A percentile compares a stretch with the other conserved stretches of the same genome.
phyloP scores from a whole-genome alignment of 2,113 vertebrate genomes.

The Scytalopus superciliaris region DNA sequence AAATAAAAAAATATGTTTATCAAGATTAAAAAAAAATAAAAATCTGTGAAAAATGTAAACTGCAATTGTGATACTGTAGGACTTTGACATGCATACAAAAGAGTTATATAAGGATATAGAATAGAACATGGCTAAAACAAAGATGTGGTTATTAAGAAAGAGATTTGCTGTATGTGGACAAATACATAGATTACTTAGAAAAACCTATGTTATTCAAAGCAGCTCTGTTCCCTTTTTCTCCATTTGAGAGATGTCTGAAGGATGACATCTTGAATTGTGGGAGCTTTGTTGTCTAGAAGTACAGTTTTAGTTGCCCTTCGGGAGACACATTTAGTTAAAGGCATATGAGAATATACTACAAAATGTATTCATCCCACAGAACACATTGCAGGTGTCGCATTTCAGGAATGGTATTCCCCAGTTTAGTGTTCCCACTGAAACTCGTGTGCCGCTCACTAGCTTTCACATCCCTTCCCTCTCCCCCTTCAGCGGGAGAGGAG shows the following conservation, averaged over 20 bases:
- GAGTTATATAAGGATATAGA: too few species aligned
- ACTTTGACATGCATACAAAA: background rate
- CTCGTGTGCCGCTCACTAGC: background rate
- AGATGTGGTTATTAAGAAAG: background rate
- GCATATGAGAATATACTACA: background rate
- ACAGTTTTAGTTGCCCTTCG: background rate
- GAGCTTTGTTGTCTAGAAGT: background rate
- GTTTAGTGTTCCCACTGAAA: background rate
- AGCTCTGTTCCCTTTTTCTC: background rate
- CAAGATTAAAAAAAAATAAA: background rate
- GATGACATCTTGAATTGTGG: background rate
- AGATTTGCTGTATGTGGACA: background rate
- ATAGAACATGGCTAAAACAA: background rate
- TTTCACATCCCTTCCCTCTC: background rate
- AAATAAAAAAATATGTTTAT: background rate
- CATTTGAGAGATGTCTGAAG: background rate
- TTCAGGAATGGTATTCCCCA: background rate
- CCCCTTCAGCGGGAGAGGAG: background rate
- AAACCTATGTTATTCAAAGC: background rate
- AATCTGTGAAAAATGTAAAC: background rate
- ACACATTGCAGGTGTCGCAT: background rate
- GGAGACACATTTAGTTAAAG: background rate
- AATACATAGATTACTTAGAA: background rate
- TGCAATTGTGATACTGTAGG: background rate
- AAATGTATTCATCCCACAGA: background rate